phyloP scores from a whole-genome alignment of 2,797 vertebrate species.

The Cyclopterus lumpus region DNA sequence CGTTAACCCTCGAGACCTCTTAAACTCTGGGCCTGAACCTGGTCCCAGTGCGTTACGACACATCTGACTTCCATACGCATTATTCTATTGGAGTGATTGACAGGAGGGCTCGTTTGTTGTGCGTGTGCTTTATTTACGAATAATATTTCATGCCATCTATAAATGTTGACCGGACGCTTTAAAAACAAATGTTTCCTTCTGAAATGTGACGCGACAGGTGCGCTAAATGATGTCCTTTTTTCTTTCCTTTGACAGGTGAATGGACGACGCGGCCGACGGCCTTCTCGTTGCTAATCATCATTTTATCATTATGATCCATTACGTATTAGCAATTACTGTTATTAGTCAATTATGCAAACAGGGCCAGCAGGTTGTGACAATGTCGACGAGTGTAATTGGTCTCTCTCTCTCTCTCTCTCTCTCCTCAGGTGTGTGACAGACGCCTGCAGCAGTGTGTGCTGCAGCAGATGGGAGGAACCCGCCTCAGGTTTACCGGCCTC shows the following conservation, averaged over 20 bases:
- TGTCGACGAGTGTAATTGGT: slow-evolving; percentile 30
- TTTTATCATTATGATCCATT: slow-evolving; percentile 61
- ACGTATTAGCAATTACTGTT: slow-evolving; percentile 63
- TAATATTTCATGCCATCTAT: neutral
- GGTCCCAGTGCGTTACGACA: too few relatives aligned
- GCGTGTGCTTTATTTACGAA: neutral
- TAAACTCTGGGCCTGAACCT: slow-evolving; percentile 3
- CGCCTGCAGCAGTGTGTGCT: slow-evolving; percentile 23
- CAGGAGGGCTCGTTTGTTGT: neutral
- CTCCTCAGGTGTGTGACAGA: slow-evolving; percentile 29
- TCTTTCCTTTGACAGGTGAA: slow-evolving; percentile 14
- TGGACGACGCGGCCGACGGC: slow-evolving; percentile 31
- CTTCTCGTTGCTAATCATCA: slow-evolving; percentile 38
- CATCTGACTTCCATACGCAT: too few relatives aligned
- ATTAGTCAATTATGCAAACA: slow-evolving; percentile 61
- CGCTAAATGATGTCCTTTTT: slow-evolving; percentile 5
- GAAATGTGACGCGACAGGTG: slow-evolving; percentile 15
- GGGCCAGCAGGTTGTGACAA: slow-evolving; percentile 24
- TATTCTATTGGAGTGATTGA: neutral
- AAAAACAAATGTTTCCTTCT: slow-evolving; percentile 15
- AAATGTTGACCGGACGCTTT: slow-evolving; percentile 2
- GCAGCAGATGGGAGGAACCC: slow-evolving; percentile 33
- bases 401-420: slow-evolving; percentile 15
- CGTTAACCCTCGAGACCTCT: slow-evolving; percentile 36
- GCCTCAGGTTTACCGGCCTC: slow-evolving; percentile 30